Evolutionary conservation across 2,888 invertebrate genomes (phyloP).

Genomic region (Rhimphoctona megacephalus): DNA sequence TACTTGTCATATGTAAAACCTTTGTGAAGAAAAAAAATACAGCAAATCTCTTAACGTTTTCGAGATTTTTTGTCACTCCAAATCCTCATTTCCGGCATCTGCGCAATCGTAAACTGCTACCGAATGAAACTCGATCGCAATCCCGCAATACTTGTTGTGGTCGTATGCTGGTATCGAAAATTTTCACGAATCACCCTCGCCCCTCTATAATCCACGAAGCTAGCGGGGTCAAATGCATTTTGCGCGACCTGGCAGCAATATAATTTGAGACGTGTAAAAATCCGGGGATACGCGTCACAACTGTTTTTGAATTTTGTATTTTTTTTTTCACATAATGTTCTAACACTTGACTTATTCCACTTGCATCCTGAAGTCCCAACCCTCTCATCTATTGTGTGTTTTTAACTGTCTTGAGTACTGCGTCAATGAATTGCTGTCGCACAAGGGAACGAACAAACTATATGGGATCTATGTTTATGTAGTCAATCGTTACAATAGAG

Average conservation of each 20-base stretch:
- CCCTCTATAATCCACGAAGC: background rate
- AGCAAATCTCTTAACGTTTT: background rate
- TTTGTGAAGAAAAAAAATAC: background rate
- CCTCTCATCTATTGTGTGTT: background rate
- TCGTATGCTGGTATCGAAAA: background rate
- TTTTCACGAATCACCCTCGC: background rate
- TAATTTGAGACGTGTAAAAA: background rate
- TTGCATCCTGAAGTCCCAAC: background rate
- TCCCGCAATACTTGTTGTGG: background rate
- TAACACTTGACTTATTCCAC: background rate
- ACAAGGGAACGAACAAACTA: background rate
- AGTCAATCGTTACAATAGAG: constrained; percentile 3
- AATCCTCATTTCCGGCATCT: background rate
- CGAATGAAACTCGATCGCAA: constrained; percentile 3
- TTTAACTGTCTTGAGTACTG: background rate
- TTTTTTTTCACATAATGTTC: background rate
- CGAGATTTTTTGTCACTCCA: background rate
- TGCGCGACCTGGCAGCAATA: background rate
- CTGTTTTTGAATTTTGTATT: background rate
- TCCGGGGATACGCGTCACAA: background rate
- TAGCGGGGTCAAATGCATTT: background rate
- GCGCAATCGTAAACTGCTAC: background rate
- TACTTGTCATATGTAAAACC: background rate
- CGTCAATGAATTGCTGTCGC: background rate
- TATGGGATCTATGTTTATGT: background rate